A percentile compares a stretch with the other conserved stretches of the same genome.
phyloP scores from a whole-genome alignment of 2,797 vertebrate genomes.

The Otolemur crassicaudatus region DNA sequence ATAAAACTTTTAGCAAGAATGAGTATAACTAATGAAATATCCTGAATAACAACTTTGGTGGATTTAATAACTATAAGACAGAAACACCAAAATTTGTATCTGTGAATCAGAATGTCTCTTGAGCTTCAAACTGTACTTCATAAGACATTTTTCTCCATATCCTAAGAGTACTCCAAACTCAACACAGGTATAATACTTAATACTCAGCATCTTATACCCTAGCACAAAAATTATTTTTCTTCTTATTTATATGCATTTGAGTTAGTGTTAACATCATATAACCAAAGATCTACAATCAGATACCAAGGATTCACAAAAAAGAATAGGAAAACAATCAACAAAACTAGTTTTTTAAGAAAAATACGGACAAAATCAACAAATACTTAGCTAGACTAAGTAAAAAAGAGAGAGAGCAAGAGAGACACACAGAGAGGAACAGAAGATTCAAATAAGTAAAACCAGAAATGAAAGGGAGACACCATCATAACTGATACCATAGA shows the following conservation, averaged over 20 bases:
- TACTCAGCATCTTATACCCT: neutral
- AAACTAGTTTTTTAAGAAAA: neutral
- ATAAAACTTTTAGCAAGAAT: neutral
- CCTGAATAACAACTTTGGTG: neutral
- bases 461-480: neutral
- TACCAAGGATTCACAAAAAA: neutral
- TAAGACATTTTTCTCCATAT: neutral
- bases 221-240: neutral
- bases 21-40: neutral
- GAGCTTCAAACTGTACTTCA: neutral
- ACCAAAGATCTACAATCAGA: neutral
- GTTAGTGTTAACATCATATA: neutral
- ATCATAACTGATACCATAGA: neutral
- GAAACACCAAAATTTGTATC: neutral
- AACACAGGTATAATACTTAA: neutral
- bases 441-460: neutral
- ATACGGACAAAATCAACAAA: neutral
- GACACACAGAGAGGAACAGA: neutral
- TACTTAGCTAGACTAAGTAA: neutral
- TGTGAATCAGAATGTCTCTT: neutral
- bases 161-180: neutral
- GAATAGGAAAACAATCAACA: neutral
- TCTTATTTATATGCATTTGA: neutral
- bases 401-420: neutral
- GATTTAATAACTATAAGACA: neutral